Percentiles rank a stretch among this genome's conserved stretches.
These are phyloP conservation scores for Andrena hattorfiana DNA, from an alignment of 2,888 invertebrate species.

Conservation along the genomic window DNA sequence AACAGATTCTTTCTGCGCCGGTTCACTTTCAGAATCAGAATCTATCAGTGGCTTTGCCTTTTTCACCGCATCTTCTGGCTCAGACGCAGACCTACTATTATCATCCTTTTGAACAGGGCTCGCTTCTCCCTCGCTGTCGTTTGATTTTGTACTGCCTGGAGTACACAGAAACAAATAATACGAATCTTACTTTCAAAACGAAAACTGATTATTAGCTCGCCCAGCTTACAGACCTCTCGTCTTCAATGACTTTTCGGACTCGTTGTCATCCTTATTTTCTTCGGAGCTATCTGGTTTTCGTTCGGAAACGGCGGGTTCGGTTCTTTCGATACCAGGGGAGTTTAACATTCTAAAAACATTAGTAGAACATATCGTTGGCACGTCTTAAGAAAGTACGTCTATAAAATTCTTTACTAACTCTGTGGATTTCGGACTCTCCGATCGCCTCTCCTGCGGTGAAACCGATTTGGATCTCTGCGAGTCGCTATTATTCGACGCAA, in stretches of 20 bases:
- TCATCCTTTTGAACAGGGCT: slow-evolving; percentile 81
- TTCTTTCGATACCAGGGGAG: slow-evolving; percentile 77
- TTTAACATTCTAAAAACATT: slow-evolving; percentile 58
- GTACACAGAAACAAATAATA: slow-evolving; percentile 10
- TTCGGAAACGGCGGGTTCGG: slow-evolving; percentile 38
- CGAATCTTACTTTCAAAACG: background rate
- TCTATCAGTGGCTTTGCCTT: slow-evolving; percentile 87
- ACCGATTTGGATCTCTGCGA: slow-evolving; percentile 74
- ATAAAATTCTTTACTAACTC: slow-evolving; percentile 61
- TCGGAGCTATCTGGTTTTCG: slow-evolving; percentile 66
- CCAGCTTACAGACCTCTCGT: slow-evolving; percentile 63
- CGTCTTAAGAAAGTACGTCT: background rate
- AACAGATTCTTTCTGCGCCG: slow-evolving; percentile 78
- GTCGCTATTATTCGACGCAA: slow-evolving; percentile 42
- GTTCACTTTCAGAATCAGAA: slow-evolving; percentile 89
- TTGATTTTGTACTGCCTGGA: slow-evolving; percentile 75
- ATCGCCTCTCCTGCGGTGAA: slow-evolving; percentile 64
- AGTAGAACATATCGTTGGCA: background rate
- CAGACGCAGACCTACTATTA: slow-evolving; percentile 79
- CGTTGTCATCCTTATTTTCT: slow-evolving; percentile 79
- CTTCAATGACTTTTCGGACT: slow-evolving; percentile 76
- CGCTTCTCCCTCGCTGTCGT: slow-evolving; percentile 84
- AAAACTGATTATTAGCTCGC: background rate
- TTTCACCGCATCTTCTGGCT: slow-evolving; percentile 77
- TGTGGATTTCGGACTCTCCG: slow-evolving; percentile 54